Percentiles rank a stretch among this genome's conserved stretches.
phyloP scores from a whole-genome alignment of 2,888 invertebrate species.

The Patella caerulea region DNA sequence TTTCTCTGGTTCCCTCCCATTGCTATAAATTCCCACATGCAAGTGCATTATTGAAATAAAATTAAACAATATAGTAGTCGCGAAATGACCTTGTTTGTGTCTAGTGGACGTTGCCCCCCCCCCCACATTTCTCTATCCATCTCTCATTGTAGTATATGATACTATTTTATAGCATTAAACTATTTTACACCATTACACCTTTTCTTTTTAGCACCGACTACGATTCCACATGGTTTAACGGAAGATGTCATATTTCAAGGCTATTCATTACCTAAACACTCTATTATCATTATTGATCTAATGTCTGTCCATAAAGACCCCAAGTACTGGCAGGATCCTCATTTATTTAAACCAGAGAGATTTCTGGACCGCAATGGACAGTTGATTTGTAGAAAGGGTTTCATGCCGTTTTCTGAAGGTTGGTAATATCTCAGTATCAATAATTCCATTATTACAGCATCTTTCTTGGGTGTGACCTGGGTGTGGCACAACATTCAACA shows the following conservation, averaged over 20 bases:
- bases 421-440: not conserved
- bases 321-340: conserved; percentile 57
- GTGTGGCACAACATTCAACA: too few relatives aligned
- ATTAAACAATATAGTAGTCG: too few relatives aligned
- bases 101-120: too few relatives aligned
- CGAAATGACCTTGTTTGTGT: too few relatives aligned
- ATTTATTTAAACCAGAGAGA: conserved; percentile 55
- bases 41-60: too few relatives aligned
- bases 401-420: conserved; percentile 63
- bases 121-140: too few relatives aligned
- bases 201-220: conserved; percentile 36
- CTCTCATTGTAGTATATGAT: too few relatives aligned
- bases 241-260: conserved; percentile 40
- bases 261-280: conserved; percentile 49
- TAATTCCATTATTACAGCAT: not conserved
- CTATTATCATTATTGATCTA: conserved; percentile 59
- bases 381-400: conserved; percentile 45
- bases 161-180: too few relatives aligned
- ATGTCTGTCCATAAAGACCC: conserved; percentile 60
- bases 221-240: conserved; percentile 51
- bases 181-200: not conserved
- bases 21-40: too few relatives aligned
- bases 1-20: too few relatives aligned
- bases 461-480: too few relatives aligned
- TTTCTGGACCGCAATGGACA: conserved; percentile 53